Evolutionary conservation across 2,797 vertebrate species (phyloP).

Genomic region (Falco novaeseelandiae): DNA sequence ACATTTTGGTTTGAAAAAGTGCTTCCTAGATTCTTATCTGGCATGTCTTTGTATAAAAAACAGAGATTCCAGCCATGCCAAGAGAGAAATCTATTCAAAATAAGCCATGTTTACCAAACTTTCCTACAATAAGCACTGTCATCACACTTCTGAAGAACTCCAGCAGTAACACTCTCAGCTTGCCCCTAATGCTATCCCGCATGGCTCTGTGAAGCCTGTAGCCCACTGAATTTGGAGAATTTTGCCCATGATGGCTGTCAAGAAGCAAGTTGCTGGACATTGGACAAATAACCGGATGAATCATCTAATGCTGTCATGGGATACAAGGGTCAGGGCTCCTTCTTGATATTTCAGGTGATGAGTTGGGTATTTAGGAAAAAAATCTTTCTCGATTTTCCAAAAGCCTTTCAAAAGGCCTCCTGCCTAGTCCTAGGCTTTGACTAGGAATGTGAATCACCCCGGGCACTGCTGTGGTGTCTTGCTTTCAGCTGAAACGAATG

Average conservation of each 20-base stretch:
- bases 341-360: neutral
- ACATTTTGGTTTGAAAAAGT: neutral
- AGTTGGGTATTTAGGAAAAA: neutral
- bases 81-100: neutral
- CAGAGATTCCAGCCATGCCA: neutral
- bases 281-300: neutral
- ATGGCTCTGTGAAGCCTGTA: neutral
- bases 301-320: neutral
- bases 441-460: rapidly evolving
- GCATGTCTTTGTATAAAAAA: neutral
- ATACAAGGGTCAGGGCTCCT: neutral
- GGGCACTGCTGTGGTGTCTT: rapidly evolving
- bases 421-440: neutral
- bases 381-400: neutral
- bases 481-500: rapidly evolving
- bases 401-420: neutral
- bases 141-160: neutral
- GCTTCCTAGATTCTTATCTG: neutral
- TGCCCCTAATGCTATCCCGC: neutral
- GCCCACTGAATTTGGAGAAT: neutral
- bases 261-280: neutral
- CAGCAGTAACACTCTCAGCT: neutral
- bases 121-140: neutral
- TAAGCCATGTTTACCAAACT: neutral
- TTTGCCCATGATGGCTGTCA: rapidly evolving